These are phyloP conservation scores for Poecilia gillii DNA, from an alignment of 2,797 vertebrate genomes.

Conservation along the genomic window DNA sequence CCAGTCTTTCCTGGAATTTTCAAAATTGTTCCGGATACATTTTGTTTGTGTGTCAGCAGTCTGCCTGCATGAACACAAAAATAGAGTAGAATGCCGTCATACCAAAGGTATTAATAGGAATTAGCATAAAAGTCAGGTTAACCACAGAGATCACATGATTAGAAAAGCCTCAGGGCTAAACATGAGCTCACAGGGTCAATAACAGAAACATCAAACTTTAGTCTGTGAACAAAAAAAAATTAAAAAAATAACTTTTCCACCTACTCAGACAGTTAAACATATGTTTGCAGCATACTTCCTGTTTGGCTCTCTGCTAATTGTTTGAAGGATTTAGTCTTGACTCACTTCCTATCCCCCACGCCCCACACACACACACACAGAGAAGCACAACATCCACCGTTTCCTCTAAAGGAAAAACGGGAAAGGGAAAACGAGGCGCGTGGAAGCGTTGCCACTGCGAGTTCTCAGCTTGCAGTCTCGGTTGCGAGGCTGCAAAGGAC, in stretches of 20 bases:
- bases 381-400: constrained; percentile 42
- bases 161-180: constrained; percentile 12
- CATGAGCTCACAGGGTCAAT: neutral
- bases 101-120: neutral
- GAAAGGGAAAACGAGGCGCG: neutral
- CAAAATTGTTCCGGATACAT: neutral
- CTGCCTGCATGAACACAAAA: constrained; percentile 24
- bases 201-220: neutral
- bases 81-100: neutral
- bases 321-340: constrained; percentile 57
- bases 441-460: constrained; percentile 33
- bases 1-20: neutral
- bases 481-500: constrained; percentile 48
- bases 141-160: constrained; percentile 33
- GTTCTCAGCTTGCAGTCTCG: constrained; percentile 32
- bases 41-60: constrained; percentile 6
- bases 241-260: neutral
- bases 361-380: constrained; percentile 26
- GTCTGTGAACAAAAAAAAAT: neutral
- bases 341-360: constrained; percentile 70
- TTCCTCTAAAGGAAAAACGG: constrained; percentile 30
- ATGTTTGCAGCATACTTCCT: constrained; percentile 76
- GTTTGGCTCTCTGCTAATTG: constrained; percentile 65
- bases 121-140: constrained; percentile 10
- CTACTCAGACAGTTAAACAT: constrained; percentile 60